Evolutionary conservation across 2,797 vertebrate species (phyloP), one percentile per base, ranked within the genome.

Genomic region (Crypturellus tataupa): DNA sequence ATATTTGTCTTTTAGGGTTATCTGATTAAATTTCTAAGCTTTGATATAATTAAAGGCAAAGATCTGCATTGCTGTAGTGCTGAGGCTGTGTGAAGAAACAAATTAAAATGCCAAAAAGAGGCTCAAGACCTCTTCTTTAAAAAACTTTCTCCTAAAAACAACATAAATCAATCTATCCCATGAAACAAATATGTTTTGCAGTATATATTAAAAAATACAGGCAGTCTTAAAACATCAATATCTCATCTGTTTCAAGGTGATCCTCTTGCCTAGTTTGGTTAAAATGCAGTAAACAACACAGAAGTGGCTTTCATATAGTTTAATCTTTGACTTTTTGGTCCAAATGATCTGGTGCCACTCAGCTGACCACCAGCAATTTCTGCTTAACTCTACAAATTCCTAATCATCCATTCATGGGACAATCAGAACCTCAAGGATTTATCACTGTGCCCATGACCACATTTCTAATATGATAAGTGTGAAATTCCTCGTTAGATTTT

Each of bases 361-460:
- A 46, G 17, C 7, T 76, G n/a, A 62, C n/a, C 27, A 81, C 6
- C 9, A 63, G 31, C 37, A 51, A 64, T 85, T 92, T 70, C 27
- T 64, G 6, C 12, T 10, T 63, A 63, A 63, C 70, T 56, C 11
- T 42, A 9, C 5, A 67, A 8, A 10, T 21, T 67, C 14, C 31
- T 62, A 40, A 55, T 64, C 40, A 55, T 37, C 25, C 6, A 56
- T 37, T 24, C 7, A 10, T 2, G 9, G 17, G 6, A 4, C 11
- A 11, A 40, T 16, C 4, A 82, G 10, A 89, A 90, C 10, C 7
- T 23, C 12, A n/a, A 3, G 29, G 4, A 11, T 35, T 39, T 56
- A 2, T 49, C 80, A 2, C 3, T 73, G 5, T 29, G 27, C 68
- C 12, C 0, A 0, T n/a, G 4, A 58, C 14, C 1, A 1, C 44